Base-by-base conservation (phyloP, 2,888 invertebrate genomes). In the Toxonevra muliebris region DNA sequence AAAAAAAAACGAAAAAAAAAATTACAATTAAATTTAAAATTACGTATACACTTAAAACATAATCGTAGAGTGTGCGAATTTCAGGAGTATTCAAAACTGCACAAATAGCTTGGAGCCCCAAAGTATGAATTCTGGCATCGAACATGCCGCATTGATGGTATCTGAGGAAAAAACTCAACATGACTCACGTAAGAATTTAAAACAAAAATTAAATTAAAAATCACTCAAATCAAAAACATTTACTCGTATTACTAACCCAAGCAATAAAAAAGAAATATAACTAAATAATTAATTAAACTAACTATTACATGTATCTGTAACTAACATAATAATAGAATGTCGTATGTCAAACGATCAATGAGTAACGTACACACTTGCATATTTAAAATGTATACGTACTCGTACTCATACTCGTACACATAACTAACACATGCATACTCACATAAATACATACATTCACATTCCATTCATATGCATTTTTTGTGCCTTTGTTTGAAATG, bases 1-100 rank as follows among this genome's bases (percentile, higher is more conserved):
- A 30, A 30, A 30, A 52, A 67, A 65, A 61, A 70, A 66, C 55
- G 63, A 15, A 67, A 60, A 62, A 70, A 67, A 69, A 69, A 68
- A 71, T 65, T 63, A 66, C 71, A 71, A 72, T 80, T 77, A 77
- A 76, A 75, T 74, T 73, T 76, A 75, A 80, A 83, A 82, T 30
- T 76, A 76, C 79, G 76, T 80, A 82, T 85, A 83, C 86, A 85
- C 85, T 85, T 86, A 83, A 86, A 85, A 85, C 86, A 86, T 86
- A 86, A 86, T 85, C 86, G 85, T 86, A 86, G 86, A 86, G 86
- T 86, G 86, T 87, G 84, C 85, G 85, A 85, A 89, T 91, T 91
- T 84, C 90, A 91, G 91, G 91, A 95, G 94, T 91, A 94, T 95
- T 94, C 91, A 94, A 91, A 95, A 95, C 92, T 94, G 94, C 90